These are phyloP conservation scores for Oscheius sp. DNA, from an alignment of 2,888 invertebrate genomes.

Conservation along the genomic window DNA sequence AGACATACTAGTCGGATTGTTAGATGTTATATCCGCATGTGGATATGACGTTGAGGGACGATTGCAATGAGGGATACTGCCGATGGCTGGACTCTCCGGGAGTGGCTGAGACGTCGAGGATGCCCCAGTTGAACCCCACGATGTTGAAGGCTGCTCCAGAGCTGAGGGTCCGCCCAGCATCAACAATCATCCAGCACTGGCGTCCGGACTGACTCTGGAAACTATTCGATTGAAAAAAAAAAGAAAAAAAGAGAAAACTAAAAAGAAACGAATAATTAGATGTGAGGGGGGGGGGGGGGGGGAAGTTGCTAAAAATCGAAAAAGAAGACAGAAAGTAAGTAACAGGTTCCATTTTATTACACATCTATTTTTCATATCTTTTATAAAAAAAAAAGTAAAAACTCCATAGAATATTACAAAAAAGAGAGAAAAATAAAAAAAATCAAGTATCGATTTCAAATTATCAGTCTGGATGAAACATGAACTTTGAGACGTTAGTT, in stretches of 20 bases:
- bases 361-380: neutral
- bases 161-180: slow-evolving; percentile 55
- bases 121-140: slow-evolving; percentile 32
- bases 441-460: slow-evolving; percentile 20
- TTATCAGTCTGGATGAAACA: slow-evolving; percentile 3
- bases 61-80: slow-evolving; percentile 13
- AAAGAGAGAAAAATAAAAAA: neutral
- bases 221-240: neutral
- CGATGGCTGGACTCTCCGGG: slow-evolving; percentile 21
- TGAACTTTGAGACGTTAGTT: slow-evolving; percentile 2
- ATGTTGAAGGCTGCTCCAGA: slow-evolving; percentile 42
- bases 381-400: neutral
- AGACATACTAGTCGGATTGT: no score
- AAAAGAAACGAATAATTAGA: neutral
- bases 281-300: neutral
- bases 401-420: neutral
- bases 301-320: neutral
- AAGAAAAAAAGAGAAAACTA: neutral
- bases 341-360: no score
- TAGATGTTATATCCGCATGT: neutral
- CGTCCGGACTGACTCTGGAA: slow-evolving; percentile 17
- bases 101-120: slow-evolving; percentile 3
- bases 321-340: neutral
- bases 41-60: slow-evolving; percentile 21
- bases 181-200: slow-evolving; percentile 54